Percentiles rank a stretch among this genome's conserved stretches.
Conservation (phyloP, 2,888 invertebrate genomes). For the Proisotoma minuta region DNA sequence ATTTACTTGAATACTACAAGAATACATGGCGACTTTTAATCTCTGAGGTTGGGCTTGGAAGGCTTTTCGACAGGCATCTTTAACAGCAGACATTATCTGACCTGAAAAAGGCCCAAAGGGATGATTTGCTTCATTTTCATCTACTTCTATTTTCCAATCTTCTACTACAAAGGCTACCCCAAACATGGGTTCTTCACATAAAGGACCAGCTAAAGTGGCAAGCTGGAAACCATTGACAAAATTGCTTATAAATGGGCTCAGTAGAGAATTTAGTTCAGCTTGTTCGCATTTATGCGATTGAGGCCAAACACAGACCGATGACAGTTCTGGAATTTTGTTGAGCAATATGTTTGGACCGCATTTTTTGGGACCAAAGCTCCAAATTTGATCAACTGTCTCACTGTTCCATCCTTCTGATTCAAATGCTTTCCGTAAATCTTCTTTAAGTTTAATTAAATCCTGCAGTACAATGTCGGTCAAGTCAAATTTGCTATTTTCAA, state of each 20-base stretch:
- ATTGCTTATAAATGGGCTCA: conserved; percentile 58
- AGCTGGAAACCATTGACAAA: conserved; percentile 83
- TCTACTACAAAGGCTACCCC: conserved; percentile 88
- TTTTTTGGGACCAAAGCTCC: conserved; percentile 86
- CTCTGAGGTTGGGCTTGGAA: conserved; percentile 85
- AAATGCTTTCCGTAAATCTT: conserved; percentile 61
- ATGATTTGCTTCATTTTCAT: conserved; percentile 50
- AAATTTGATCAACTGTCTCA: conserved; percentile 64
- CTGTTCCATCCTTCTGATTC: conserved; percentile 56
- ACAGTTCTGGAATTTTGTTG: conserved; percentile 69
- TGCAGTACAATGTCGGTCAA: conserved; percentile 49
- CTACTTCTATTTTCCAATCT: conserved; percentile 61
- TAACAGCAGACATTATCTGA: conserved; percentile 84
- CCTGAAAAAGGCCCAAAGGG: conserved; percentile 61
- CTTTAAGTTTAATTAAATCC: conserved; percentile 53
- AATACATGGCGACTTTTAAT: conserved; percentile 92
- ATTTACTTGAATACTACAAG: conserved; percentile 73
- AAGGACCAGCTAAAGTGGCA: conserved; percentile 80
- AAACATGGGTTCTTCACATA: conserved; percentile 96
- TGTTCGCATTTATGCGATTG: conserved; percentile 28
- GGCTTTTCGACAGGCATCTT: conserved; percentile 79
- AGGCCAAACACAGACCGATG: conserved; percentile 57
- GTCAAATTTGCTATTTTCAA: conserved; percentile 49
- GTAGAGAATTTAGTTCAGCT: conserved; percentile 19
- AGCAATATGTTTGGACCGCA: conserved; percentile 85